Evolutionary conservation across 2,797 vertebrate genomes (phyloP).

Genomic region (Pampus argenteus): DNA sequence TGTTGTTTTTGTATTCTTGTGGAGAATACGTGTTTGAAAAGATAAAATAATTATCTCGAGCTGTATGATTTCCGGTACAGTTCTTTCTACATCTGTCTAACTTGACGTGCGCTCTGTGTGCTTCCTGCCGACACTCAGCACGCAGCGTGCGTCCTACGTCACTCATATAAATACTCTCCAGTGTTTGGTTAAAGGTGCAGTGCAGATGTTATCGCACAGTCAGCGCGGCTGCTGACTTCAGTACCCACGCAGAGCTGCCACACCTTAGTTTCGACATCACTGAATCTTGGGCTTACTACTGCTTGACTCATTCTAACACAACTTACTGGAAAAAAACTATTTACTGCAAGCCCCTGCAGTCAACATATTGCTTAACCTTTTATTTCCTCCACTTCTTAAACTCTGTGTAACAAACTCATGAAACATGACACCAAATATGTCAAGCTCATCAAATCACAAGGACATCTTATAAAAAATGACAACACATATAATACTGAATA

Average conservation of each 20-base stretch:
- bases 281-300: conserved; percentile 53
- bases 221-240: conserved; percentile 35
- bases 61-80: not conserved
- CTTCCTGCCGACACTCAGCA: conserved; percentile 80
- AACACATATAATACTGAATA: not conserved
- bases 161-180: conserved; percentile 44
- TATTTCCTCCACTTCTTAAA: not conserved
- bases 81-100: fast-evolving
- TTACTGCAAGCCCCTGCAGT: not conserved
- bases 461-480: too few species aligned
- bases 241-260: conserved; percentile 61
- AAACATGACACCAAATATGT: not conserved
- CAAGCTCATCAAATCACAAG: not conserved
- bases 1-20: fast-evolving
- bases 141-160: conserved; percentile 80
- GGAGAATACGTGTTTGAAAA: fast-evolving
- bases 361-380: conserved; percentile 29
- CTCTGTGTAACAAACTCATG: not conserved
- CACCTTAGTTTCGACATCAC: conserved; percentile 81
- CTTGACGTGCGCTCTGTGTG: conserved; percentile 38
- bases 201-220: conserved; percentile 58
- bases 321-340: conserved; percentile 54
- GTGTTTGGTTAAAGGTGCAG: conserved; percentile 85
- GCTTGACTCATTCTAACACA: conserved; percentile 66
- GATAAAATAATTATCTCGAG: fast-evolving